These are phyloP conservation scores for Lepus townsendii DNA, from an alignment of 2,797 vertebrate genomes.

Conservation along the genomic window DNA sequence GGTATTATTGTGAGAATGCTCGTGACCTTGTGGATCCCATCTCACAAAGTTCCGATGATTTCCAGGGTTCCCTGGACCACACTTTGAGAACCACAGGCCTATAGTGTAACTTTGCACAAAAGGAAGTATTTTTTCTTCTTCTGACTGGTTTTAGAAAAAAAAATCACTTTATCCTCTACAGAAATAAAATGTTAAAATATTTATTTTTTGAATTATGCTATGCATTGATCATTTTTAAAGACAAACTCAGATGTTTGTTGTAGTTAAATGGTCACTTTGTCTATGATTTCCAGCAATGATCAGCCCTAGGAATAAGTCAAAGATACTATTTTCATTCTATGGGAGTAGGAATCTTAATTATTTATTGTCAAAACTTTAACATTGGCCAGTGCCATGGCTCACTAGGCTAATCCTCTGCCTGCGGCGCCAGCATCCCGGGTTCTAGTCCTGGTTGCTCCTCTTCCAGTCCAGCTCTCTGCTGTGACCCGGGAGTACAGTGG, in stretches of 20 bases:
- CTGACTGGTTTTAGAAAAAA: neutral
- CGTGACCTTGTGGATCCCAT: neutral
- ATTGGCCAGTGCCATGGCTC: neutral
- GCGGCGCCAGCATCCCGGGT: no score
- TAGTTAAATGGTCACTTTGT: neutral
- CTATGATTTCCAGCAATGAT: neutral
- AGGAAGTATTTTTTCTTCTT: neutral
- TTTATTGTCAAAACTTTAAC: neutral
- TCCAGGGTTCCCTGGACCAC: neutral
- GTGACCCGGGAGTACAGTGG: no score
- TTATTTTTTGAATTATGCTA: neutral
- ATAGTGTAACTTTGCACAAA: neutral
- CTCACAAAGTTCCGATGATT: neutral
- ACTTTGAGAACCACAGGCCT: neutral
- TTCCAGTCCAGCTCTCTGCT: no score
- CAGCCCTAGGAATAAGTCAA: neutral
- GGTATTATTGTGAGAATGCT: neutral
- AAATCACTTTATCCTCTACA: neutral
- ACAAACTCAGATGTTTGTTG: neutral
- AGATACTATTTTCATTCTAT: neutral
- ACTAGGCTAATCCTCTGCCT: no score
- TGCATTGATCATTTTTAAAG: neutral
- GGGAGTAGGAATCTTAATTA: neutral
- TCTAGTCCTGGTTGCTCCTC: no score
- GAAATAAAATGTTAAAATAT: neutral